phyloP scores from a whole-genome alignment of 2,797 vertebrate genomes.

The Epinephelus awoara region DNA sequence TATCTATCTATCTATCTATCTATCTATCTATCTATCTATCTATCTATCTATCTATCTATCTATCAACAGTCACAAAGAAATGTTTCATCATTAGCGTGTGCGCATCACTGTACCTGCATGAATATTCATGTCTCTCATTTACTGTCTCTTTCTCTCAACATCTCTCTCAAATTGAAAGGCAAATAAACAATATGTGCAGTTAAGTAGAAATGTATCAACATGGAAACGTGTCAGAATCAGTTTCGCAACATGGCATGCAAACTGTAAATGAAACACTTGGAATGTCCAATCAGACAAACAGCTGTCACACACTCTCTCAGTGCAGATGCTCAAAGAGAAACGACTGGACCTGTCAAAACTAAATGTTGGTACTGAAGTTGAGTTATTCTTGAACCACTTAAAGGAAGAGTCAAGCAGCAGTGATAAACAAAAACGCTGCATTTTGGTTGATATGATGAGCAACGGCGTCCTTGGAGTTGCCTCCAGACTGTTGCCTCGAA shows the following conservation, averaged over 20 bases:
- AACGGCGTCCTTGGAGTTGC: slow-evolving; percentile 52
- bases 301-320: slow-evolving; percentile 71
- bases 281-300: slow-evolving; percentile 83
- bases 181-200: slow-evolving; percentile 77
- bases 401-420: slow-evolving; percentile 46
- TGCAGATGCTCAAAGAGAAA: slow-evolving; percentile 71
- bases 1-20: neutral
- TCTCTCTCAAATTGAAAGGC: slow-evolving; percentile 60
- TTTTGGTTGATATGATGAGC: slow-evolving; percentile 37
- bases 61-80: neutral
- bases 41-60: neutral
- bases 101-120: slow-evolving; percentile 7
- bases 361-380: slow-evolving; percentile 35
- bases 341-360: slow-evolving; percentile 60
- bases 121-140: slow-evolving; percentile 43
- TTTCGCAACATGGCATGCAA: slow-evolving; percentile 73
- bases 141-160: slow-evolving; percentile 15
- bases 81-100: slow-evolving; percentile 22
- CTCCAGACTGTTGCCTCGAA: slow-evolving; percentile 48
- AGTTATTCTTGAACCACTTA: slow-evolving; percentile 38
- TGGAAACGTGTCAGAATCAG: slow-evolving; percentile 70
- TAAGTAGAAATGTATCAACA: slow-evolving; percentile 69
- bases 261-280: slow-evolving; percentile 79
- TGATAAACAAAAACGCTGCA: neutral
- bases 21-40: neutral